These are phyloP conservation scores for Prochilodus magdalenae DNA, from an alignment of 2,113 vertebrate genomes.

Conservation along the genomic window DNA sequence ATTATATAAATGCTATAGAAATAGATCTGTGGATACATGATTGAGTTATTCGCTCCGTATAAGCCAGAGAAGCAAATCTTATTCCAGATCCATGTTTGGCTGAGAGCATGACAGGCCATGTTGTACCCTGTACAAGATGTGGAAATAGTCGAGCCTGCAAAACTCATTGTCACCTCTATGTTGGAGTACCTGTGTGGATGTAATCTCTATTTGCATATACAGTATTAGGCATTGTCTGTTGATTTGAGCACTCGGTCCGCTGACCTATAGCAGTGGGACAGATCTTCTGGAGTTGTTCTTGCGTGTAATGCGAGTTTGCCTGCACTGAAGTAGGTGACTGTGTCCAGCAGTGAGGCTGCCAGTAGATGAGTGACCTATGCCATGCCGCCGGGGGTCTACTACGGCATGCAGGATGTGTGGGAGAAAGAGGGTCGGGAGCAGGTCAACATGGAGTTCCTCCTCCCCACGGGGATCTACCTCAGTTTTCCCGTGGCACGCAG, in stretches of 20 bases:
- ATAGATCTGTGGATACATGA: background rate
- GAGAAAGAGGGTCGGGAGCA: conserved; percentile 85
- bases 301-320: conserved; percentile 35
- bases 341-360: conserved; percentile 72
- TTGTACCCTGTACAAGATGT: background rate
- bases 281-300: conserved; percentile 20
- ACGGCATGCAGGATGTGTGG: conserved; percentile 93
- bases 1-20: background rate
- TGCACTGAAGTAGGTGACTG: conserved; percentile 20
- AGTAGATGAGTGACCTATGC: conserved; percentile 80
- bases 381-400: conserved; percentile 95
- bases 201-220: background rate
- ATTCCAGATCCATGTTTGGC: background rate
- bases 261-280: conserved; percentile 26
- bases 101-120: no score
- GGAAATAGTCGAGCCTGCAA: background rate
- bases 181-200: background rate
- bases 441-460: conserved; percentile 91
- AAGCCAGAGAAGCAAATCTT: background rate
- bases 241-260: background rate
- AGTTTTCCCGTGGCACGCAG: conserved; percentile 87
- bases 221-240: background rate
- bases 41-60: background rate
- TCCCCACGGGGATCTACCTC: conserved; percentile 95
- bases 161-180: background rate